These are phyloP conservation scores for Campoletis raptor DNA, from an alignment of 2,888 invertebrate species.

Conservation along the genomic window DNA sequence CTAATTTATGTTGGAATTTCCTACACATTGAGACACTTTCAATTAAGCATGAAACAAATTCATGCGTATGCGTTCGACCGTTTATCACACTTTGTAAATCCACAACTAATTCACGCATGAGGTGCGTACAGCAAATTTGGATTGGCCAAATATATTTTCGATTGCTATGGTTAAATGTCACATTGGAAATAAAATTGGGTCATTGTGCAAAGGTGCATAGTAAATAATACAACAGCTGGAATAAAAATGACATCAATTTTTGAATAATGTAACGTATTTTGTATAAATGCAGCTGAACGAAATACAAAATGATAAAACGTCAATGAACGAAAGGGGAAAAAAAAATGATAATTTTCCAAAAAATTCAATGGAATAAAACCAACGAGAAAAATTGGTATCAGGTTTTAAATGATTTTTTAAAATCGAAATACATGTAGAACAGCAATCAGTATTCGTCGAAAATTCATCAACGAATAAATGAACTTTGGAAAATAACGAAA, in stretches of 20 bases:
- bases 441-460: not conserved
- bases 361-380: not conserved
- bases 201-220: not conserved
- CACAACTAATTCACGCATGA: conserved; percentile 23
- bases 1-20: not conserved
- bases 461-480: conserved; percentile 16
- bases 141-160: not conserved
- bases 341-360: not conserved
- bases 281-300: not conserved
- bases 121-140: not conserved
- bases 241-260: not conserved
- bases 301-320: not conserved
- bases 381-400: not conserved
- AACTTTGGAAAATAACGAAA: not conserved
- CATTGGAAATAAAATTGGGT: conserved; percentile 8
- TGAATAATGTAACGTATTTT: not conserved
- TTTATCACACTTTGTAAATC: conserved; percentile 27
- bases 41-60: conserved; percentile 26
- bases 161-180: not conserved
- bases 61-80: conserved; percentile 1
- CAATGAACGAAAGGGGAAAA: not conserved
- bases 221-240: not conserved
- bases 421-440: not conserved
- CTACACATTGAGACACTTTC: not conserved
- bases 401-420: not conserved